A percentile compares a stretch with the other conserved stretches of the same genome.
phyloP scores from a whole-genome alignment of 2,113 vertebrate genomes.

The Campylorhamphus procurvoides region DNA sequence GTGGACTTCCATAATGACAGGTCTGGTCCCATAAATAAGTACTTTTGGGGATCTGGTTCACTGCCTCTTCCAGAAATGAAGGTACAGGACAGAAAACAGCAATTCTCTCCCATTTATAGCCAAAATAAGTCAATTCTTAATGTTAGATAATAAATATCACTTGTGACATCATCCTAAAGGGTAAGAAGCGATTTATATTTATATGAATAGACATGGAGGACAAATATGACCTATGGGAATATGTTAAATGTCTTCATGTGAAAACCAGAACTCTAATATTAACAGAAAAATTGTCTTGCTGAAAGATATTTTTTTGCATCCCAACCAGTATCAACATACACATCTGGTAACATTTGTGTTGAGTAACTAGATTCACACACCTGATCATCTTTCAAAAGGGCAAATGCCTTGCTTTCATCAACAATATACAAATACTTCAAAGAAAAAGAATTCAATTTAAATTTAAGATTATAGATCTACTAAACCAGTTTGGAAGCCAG shows the following conservation, averaged over 20 bases:
- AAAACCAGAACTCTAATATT: conserved; percentile 27
- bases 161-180: conserved; percentile 65
- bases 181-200: conserved; percentile 50
- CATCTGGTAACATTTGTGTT: conserved; percentile 19
- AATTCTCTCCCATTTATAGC: background rate
- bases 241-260: conserved; percentile 45
- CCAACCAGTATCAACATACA: background rate
- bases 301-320: conserved; percentile 13
- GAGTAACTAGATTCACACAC: background rate
- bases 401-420: background rate
- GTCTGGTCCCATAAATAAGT: background rate
- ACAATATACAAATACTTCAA: background rate
- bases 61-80: background rate
- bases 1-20: background rate
- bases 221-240: conserved; percentile 56
- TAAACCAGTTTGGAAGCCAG: background rate
- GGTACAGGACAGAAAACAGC: background rate
- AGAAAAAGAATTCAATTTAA: background rate
- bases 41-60: background rate
- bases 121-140: conserved; percentile 29
- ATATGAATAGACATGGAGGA: conserved; percentile 44
- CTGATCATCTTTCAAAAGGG: conserved; percentile 34
- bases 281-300: conserved; percentile 22
- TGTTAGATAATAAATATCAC: conserved; percentile 47
- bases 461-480: background rate